phyloP scores from a whole-genome alignment of 2,888 invertebrate species.

The Ectemnius continuus region DNA sequence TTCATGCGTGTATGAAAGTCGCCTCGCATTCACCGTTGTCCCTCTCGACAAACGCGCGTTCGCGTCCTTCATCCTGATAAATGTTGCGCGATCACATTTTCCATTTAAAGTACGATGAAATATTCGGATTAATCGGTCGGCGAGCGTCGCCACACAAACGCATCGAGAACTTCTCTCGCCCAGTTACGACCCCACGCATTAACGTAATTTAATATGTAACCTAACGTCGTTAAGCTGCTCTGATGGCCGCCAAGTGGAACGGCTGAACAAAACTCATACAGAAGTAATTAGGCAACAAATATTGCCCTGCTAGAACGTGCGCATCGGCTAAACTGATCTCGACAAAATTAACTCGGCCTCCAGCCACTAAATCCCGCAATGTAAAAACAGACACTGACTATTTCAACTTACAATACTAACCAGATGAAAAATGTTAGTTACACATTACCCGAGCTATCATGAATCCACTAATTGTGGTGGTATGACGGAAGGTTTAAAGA shows the following conservation, averaged over 20 bases:
- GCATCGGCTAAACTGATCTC: too few relatives aligned
- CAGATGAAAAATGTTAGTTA: too few relatives aligned
- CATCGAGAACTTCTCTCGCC: not conserved
- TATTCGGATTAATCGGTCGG: not conserved
- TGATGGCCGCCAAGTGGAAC: not conserved
- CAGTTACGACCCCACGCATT: not conserved
- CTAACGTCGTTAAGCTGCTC: not conserved
- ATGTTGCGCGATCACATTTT: conserved; percentile 20
- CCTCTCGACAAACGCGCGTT: not conserved
- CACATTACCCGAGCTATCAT: too few relatives aligned
- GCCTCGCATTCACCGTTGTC: conserved; percentile 12
- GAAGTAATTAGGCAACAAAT: conserved; percentile 5
- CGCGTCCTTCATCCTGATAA: not conserved
- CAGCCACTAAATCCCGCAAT: too few relatives aligned
- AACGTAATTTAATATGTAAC: conserved; percentile 1
- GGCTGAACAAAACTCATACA: conserved; percentile 2
- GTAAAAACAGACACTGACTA: too few relatives aligned
- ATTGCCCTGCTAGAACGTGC: not conserved
- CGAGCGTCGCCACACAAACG: not conserved
- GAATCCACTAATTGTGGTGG: too few relatives aligned
- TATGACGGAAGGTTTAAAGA: too few relatives aligned
- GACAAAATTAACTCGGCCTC: too few relatives aligned
- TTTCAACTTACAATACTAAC: too few relatives aligned
- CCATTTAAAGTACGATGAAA: conserved; percentile 24
- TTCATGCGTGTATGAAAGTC: conserved; percentile 44